phyloP scores from a whole-genome alignment of 1,140 invertebrate genomes.

The Monochamus saltuarius region DNA sequence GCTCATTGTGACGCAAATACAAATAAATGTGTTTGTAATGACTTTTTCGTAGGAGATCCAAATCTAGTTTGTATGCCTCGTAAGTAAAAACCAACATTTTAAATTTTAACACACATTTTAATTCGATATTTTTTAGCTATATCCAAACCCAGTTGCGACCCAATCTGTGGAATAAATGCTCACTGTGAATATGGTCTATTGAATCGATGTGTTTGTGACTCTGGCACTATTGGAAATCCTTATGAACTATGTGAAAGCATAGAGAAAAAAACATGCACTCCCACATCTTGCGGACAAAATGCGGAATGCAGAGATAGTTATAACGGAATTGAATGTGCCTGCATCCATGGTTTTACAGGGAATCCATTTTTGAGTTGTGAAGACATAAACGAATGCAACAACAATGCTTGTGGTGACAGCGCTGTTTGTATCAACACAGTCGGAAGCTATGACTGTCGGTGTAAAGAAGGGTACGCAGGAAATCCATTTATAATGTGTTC shows the following conservation, averaged over 20 bases:
- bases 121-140: conserved; percentile 62
- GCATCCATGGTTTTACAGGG: conserved; percentile 77
- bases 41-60: conserved; percentile 85
- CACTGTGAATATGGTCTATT: conserved; percentile 80
- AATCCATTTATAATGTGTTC: conserved; percentile 83
- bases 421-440: conserved; percentile 86
- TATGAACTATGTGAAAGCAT: conserved; percentile 71
- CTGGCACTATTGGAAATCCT: conserved; percentile 82
- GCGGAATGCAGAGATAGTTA: conserved; percentile 75
- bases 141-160: conserved; percentile 73
- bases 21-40: conserved; percentile 83
- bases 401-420: conserved; percentile 79
- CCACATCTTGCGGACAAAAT: conserved; percentile 71
- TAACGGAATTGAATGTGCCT: conserved; percentile 76
- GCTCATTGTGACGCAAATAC: conserved; percentile 76
- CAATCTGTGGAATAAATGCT: conserved; percentile 77
- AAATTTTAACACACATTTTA: background rate
- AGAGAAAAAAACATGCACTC: conserved; percentile 69
- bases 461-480: conserved; percentile 76
- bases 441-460: conserved; percentile 85
- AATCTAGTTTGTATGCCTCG: conserved; percentile 87
- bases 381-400: conserved; percentile 83
- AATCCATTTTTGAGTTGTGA: conserved; percentile 84
- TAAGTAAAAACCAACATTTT: conserved; percentile 58
- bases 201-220: conserved; percentile 81